A percentile compares a stretch with the other conserved stretches of the same genome.
These are phyloP conservation scores for Todiramphus saurophagus DNA, from an alignment of 2,113 vertebrate species.

Conservation along the genomic window DNA sequence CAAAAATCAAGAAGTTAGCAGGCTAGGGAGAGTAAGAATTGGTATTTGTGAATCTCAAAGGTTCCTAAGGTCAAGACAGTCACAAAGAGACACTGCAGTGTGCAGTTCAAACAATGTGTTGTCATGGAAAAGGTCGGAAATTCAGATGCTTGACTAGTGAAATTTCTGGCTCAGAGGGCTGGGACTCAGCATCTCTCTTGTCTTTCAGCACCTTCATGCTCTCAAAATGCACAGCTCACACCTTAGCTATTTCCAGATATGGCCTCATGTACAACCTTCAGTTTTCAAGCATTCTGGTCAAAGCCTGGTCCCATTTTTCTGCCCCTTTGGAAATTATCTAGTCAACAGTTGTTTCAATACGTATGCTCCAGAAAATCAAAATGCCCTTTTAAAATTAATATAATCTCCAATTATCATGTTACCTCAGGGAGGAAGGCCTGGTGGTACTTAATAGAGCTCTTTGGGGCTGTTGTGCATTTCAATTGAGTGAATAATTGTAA, in stretches of 20 bases:
- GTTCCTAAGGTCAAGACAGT: rapidly evolving
- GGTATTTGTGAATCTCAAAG: neutral
- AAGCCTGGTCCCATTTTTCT: neutral
- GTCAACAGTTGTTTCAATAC: neutral
- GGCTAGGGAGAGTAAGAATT: neutral
- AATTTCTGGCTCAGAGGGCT: neutral
- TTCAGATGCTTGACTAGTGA: neutral
- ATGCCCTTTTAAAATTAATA: conserved; percentile 44
- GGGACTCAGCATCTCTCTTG: neutral
- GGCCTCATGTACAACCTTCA: neutral
- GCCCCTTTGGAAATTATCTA: neutral
- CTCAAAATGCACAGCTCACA: neutral
- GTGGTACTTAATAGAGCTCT: conserved; percentile 50
- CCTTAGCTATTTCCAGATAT: neutral
- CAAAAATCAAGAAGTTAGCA: neutral
- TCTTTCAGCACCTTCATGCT: neutral
- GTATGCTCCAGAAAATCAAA: neutral
- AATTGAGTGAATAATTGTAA: conserved; percentile 57
- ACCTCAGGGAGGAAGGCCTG: conserved; percentile 36
- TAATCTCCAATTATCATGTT: conserved; percentile 46
- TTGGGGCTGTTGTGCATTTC: conserved; percentile 57
- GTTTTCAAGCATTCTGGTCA: neutral
- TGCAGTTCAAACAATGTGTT: neutral
- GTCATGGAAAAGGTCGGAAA: neutral
- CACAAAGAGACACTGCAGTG: neutral